These are phyloP conservation scores for Dichetophora obliterata DNA, from an alignment of 2,888 invertebrate species.

Conservation along the genomic window DNA sequence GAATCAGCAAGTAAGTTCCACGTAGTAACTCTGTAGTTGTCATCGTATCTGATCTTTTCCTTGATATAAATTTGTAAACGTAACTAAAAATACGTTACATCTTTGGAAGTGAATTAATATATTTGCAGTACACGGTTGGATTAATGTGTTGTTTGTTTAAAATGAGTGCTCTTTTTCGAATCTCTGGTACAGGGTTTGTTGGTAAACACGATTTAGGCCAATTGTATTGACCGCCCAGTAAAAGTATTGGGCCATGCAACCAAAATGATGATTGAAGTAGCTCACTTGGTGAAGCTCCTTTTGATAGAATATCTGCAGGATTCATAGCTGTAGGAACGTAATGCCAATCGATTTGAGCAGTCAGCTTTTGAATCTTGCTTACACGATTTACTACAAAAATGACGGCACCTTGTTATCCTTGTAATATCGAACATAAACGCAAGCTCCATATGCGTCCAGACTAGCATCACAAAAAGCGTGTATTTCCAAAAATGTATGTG, in stretches of 20 bases:
- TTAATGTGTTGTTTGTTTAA: background rate
- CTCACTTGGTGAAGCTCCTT: slow-evolving; percentile 29
- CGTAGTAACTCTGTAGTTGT: too few relatives aligned
- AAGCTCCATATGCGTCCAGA: slow-evolving; percentile 4
- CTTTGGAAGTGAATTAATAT: background rate
- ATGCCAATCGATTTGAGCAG: slow-evolving; percentile 17
- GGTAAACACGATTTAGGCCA: background rate
- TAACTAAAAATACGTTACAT: too few relatives aligned
- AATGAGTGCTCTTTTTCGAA: background rate
- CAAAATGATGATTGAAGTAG: slow-evolving; percentile 25
- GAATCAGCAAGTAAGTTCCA: too few relatives aligned
- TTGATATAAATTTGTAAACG: background rate
- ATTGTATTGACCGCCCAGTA: background rate
- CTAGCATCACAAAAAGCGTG: slow-evolving; percentile 44
- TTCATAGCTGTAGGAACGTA: slow-evolving; percentile 16
- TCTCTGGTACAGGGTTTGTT: background rate
- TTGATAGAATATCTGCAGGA: slow-evolving; percentile 29
- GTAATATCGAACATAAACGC: slow-evolving; percentile 13
- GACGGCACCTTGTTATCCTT: too few relatives aligned
- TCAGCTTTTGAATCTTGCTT: background rate
- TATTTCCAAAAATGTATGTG: slow-evolving; percentile 13
- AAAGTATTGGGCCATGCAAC: background rate
- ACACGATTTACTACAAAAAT: background rate
- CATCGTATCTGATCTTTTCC: too few relatives aligned
- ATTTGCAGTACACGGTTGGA: background rate